Evolutionary conservation across 2,113 vertebrate genomes (phyloP), one percentile per base, ranked within the genome.

Genomic region (Anser brachyrhynchus): DNA sequence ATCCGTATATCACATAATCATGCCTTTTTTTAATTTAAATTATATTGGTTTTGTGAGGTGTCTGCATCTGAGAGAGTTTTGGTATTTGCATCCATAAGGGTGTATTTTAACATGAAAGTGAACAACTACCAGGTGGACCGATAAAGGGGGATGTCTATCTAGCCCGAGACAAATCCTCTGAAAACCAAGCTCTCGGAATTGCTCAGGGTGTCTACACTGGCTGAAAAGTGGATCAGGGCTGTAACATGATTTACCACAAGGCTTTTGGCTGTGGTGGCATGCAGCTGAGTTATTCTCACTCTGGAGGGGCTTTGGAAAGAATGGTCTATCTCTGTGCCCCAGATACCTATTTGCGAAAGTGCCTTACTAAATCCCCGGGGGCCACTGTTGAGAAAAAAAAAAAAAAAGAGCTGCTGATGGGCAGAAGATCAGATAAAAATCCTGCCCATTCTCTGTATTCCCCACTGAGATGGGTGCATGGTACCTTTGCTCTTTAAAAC

Each of bases 1-100:
- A 41, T 37, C n/a, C 16, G 0, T 29, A 37, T 46, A 7, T 52
- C 15, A 52, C 0, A 0, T 52, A 29, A 9, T 31, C 2, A 4
- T 26, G 2, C 17, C 3, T 73, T 46, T 76, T 58, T 22, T 58
- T 17, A 58, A 0, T 51, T 79, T 85, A 65, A 62, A 64, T 79
- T 72, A 29, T 5, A 17, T 44, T 12, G 1, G 3, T 2, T 77
- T 80, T n/a, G 29, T 2, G 13, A 58, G 6, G 10, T 62, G 29
- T 44, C 26, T 69, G n/a, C 25, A 9, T 17, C n/a, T 64, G 29
- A 81, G 21, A 17, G n/a, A 31, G 29, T 11, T 59, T 71, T 55
- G 11, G 6, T 39, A 35, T 67, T 79, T 76, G 9, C 9, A n/a
- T 43, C 37, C 13, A 20, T 54, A 54, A 0, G 2, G 6, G 39